phyloP scores from a whole-genome alignment of 2,888 invertebrate genomes.

The Tuta absoluta region DNA sequence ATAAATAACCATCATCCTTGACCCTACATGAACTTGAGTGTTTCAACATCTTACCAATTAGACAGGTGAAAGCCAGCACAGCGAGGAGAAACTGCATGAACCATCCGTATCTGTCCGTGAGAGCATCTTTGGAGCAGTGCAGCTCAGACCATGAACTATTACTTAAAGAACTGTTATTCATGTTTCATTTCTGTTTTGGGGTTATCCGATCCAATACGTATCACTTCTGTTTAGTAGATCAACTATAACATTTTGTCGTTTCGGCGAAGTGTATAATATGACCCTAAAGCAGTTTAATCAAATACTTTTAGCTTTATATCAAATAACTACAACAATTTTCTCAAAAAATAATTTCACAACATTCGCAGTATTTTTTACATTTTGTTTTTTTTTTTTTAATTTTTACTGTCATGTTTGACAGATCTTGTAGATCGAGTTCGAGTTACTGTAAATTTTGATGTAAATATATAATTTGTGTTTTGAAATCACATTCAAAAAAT shows the following conservation, averaged over 20 bases:
- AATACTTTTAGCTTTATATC: constrained; percentile 1
- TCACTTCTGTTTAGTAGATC: not conserved
- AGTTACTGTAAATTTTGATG: too few relatives aligned
- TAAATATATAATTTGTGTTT: too few relatives aligned
- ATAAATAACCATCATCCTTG: not conserved
- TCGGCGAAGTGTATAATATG: not conserved
- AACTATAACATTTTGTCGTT: not conserved
- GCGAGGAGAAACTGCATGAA: constrained; percentile 86
- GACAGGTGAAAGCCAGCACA: constrained; percentile 85
- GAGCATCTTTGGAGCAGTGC: constrained; percentile 86
- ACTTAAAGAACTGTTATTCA: constrained; percentile 67
- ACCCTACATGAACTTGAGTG: constrained; percentile 13
- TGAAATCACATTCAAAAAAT: too few relatives aligned
- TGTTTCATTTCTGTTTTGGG: constrained; percentile 57
- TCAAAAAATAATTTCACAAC: constrained; percentile 17
- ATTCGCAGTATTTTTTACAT: constrained; percentile 24
- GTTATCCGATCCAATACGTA: constrained; percentile 27
- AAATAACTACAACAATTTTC: constrained; percentile 11
- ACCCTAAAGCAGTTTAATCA: not conserved
- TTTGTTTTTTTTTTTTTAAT: constrained; percentile 4
- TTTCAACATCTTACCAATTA: constrained; percentile 81
- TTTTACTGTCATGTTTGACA: too few relatives aligned
- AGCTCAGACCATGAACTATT: constrained; percentile 62
- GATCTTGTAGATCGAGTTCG: too few relatives aligned
- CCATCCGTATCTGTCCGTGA: constrained; percentile 88